A percentile compares a stretch with the other conserved stretches of the same genome.
Conservation (phyloP, 1,140 invertebrate species). For the Ooceraea biroi region DNA sequence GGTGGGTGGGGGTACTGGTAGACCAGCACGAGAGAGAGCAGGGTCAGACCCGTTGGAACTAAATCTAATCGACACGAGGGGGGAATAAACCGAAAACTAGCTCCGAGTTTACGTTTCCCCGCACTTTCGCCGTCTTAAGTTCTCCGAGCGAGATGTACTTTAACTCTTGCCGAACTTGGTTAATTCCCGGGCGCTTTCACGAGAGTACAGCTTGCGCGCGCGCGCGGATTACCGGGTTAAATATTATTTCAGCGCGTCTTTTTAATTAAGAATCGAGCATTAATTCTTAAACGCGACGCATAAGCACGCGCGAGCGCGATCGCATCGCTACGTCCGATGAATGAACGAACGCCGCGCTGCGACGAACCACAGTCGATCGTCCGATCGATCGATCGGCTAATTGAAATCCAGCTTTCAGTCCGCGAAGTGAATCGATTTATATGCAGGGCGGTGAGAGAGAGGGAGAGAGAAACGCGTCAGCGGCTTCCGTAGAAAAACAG, state of each 20-base stretch:
- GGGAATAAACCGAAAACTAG: slow-evolving; percentile 65
- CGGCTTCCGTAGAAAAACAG: slow-evolving; percentile 47
- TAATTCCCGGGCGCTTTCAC: slow-evolving; percentile 37
- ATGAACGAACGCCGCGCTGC: slow-evolving; percentile 16
- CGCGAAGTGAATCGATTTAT: slow-evolving; percentile 52
- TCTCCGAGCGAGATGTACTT: slow-evolving; percentile 60
- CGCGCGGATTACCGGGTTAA: slow-evolving; percentile 24
- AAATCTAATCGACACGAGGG: slow-evolving; percentile 41
- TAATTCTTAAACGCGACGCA: slow-evolving; percentile 8
- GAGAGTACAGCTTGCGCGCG: neutral
- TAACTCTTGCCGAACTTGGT: slow-evolving; percentile 56
- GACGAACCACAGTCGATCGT: neutral
- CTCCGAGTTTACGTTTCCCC: slow-evolving; percentile 65
- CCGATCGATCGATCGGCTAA: slow-evolving; percentile 42
- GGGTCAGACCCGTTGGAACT: slow-evolving; percentile 31
- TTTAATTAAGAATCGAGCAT: slow-evolving; percentile 24
- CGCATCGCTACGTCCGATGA: slow-evolving; percentile 9
- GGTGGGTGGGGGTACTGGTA: slow-evolving; percentile 59
- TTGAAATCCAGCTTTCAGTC: slow-evolving; percentile 52
- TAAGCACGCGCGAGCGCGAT: too few relatives aligned
- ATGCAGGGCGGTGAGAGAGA: neutral
- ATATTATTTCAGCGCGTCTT: slow-evolving; percentile 6
- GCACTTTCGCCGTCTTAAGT: slow-evolving; percentile 59
- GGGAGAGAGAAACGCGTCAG: slow-evolving; percentile 22
- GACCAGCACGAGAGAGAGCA: slow-evolving; percentile 45